Conservation (phyloP, 2,113 vertebrate genomes). For the Oryzias melastigma region DNA sequence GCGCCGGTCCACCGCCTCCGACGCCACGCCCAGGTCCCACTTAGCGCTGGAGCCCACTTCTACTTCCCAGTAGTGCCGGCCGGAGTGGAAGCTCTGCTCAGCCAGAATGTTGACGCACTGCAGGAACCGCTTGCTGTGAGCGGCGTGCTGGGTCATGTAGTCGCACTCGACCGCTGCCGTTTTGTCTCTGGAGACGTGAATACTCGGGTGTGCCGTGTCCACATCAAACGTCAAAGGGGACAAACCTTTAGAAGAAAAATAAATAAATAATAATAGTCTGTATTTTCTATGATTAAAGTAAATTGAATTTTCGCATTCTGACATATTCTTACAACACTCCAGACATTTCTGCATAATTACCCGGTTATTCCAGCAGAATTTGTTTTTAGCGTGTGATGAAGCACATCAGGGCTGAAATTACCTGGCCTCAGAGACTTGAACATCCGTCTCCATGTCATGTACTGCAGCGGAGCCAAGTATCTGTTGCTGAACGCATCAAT, state of each 20-base stretch:
- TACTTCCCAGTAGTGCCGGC: constrained; percentile 87
- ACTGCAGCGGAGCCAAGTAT: constrained; percentile 80
- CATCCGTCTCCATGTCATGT: constrained; percentile 84
- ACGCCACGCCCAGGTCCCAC: constrained; percentile 86
- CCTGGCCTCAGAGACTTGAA: constrained; percentile 77
- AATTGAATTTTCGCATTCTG: constrained; percentile 1
- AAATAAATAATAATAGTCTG: constrained; percentile 1
- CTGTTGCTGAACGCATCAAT: constrained; percentile 69
- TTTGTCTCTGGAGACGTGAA: constrained; percentile 78
- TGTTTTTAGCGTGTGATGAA: constrained; percentile 23
- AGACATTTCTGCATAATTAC: constrained; percentile 12
- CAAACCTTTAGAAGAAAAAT: constrained; percentile 70
- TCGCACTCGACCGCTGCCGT: constrained; percentile 75
- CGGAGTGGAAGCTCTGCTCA: constrained; percentile 72
- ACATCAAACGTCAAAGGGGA: constrained; percentile 79
- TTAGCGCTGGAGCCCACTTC: constrained; percentile 82
- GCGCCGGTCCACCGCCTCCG: constrained; percentile 72
- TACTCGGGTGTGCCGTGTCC: constrained; percentile 82
- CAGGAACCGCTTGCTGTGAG: constrained; percentile 75
- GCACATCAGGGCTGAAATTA: constrained; percentile 52
- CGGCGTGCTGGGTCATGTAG: constrained; percentile 20
- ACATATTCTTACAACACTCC: neutral
- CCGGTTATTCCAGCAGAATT: neutral
- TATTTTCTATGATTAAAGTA: constrained; percentile 2
- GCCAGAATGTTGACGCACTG: constrained; percentile 84